Evolutionary conservation across 1,140 invertebrate species (phyloP).

Genomic region (Odontomachus brunneus): DNA sequence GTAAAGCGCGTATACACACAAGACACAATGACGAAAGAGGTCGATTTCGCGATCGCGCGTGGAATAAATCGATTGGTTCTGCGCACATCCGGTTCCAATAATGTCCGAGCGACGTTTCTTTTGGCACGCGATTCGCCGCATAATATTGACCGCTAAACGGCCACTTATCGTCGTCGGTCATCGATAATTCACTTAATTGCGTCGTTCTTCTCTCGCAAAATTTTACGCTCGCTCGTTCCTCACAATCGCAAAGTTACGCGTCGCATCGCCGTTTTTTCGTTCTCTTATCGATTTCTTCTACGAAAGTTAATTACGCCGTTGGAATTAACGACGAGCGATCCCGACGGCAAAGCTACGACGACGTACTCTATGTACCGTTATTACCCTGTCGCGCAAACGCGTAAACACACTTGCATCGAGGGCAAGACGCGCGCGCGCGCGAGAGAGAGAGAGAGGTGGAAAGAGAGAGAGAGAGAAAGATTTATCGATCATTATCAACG

Average conservation of each 20-base stretch:
- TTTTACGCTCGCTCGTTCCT: constrained; percentile 21
- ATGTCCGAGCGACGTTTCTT: background rate
- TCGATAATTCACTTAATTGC: constrained; percentile 36
- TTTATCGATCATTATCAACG: constrained; percentile 57
- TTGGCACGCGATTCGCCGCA: background rate
- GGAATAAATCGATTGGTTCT: constrained; percentile 27
- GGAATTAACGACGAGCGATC: constrained; percentile 34
- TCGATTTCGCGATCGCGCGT: constrained; percentile 26
- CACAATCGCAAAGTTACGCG: background rate
- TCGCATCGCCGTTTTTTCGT: background rate
- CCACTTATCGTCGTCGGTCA: constrained; percentile 7
- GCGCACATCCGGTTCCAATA: constrained; percentile 17
- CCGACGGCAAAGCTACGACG: constrained; percentile 17
- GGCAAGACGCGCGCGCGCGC: constrained; percentile 7
- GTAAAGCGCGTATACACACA: background rate
- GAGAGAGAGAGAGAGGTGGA: constrained; percentile 23
- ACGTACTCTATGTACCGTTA: constrained; percentile 44
- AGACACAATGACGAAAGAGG: constrained; percentile 9
- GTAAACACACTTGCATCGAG: constrained; percentile 28
- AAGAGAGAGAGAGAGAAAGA: constrained; percentile 14
- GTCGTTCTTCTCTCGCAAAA: background rate
- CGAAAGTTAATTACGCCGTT: constrained; percentile 38
- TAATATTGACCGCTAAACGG: constrained; percentile 2
- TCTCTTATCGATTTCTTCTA: constrained; percentile 23
- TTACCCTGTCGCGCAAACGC: constrained; percentile 22